These are phyloP conservation scores for Stichopus chloronotus DNA, from an alignment of 35 echinoderm and acorn worm species.

Conservation along the genomic window DNA sequence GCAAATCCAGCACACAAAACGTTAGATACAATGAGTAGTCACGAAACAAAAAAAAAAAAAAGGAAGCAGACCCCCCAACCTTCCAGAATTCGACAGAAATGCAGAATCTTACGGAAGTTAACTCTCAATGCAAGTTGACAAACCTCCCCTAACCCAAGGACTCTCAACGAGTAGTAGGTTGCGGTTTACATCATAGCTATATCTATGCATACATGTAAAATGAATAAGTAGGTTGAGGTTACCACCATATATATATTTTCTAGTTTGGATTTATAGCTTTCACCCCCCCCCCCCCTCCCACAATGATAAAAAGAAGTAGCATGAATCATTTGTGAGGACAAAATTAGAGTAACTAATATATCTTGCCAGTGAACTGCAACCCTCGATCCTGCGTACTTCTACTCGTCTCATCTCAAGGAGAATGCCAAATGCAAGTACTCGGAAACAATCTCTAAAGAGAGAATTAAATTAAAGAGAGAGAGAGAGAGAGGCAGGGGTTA, in stretches of 20 bases:
- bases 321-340: slow-evolving; percentile 20
- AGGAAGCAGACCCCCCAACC: too few relatives aligned
- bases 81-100: too few relatives aligned
- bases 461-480: background rate
- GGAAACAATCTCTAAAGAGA: background rate
- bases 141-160: too few relatives aligned
- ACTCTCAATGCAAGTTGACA: too few relatives aligned
- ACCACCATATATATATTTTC: background rate
- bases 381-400: background rate
- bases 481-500: background rate
- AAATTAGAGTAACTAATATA: background rate
- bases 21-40: too few relatives aligned
- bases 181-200: too few relatives aligned
- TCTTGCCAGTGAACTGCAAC: background rate
- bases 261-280: background rate
- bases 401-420: background rate
- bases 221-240: background rate
- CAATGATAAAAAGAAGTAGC: background rate
- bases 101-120: too few relatives aligned
- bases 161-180: too few relatives aligned
- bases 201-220: too few relatives aligned
- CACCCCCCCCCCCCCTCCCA: too few relatives aligned
- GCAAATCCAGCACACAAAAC: too few relatives aligned
- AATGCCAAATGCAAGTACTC: slow-evolving; percentile 5
- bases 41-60: too few relatives aligned